Percentiles rank a stretch among this genome's conserved stretches.
Evolutionary conservation across 2,888 invertebrate genomes (phyloP).

Genomic region (Thera britannica): DNA sequence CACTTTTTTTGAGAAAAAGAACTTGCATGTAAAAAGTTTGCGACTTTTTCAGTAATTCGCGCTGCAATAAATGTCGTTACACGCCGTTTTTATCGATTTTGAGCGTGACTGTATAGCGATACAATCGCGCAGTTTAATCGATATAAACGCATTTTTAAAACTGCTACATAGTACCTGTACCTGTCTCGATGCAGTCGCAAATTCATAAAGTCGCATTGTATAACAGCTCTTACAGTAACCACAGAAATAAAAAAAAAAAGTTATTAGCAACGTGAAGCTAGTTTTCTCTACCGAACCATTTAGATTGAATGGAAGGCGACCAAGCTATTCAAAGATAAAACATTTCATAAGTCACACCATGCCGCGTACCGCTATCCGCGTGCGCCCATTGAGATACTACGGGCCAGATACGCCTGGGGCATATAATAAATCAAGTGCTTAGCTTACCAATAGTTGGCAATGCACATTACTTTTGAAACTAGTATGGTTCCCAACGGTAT

Average conservation of each 20-base stretch:
- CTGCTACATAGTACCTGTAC: too few species aligned
- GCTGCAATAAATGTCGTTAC: too few species aligned
- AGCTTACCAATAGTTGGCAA: slow-evolving; percentile 13
- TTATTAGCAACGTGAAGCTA: neutral
- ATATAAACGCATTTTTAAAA: too few species aligned
- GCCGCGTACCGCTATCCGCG: slow-evolving; percentile 45
- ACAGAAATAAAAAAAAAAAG: neutral
- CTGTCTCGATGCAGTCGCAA: too few species aligned
- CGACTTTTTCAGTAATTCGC: too few species aligned
- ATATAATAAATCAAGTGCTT: slow-evolving; percentile 15
- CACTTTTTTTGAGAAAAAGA: too few species aligned
- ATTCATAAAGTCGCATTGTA: too few species aligned
- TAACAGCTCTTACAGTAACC: too few species aligned
- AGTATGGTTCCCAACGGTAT: neutral
- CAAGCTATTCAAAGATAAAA: slow-evolving; percentile 14
- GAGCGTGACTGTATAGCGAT: too few species aligned
- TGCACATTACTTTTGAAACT: neutral
- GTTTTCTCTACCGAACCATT: neutral
- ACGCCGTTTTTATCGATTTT: too few species aligned
- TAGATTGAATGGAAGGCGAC: slow-evolving; percentile 8
- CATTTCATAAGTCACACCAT: slow-evolving; percentile 42
- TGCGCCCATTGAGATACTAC: slow-evolving; percentile 45
- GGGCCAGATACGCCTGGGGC: slow-evolving; percentile 46
- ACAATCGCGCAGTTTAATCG: too few species aligned
- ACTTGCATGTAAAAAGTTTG: too few species aligned